Percentiles rank a stretch among this genome's conserved stretches.
phyloP scores from a whole-genome alignment of 2,113 vertebrate species.

The Cyanoderma ruficeps region DNA sequence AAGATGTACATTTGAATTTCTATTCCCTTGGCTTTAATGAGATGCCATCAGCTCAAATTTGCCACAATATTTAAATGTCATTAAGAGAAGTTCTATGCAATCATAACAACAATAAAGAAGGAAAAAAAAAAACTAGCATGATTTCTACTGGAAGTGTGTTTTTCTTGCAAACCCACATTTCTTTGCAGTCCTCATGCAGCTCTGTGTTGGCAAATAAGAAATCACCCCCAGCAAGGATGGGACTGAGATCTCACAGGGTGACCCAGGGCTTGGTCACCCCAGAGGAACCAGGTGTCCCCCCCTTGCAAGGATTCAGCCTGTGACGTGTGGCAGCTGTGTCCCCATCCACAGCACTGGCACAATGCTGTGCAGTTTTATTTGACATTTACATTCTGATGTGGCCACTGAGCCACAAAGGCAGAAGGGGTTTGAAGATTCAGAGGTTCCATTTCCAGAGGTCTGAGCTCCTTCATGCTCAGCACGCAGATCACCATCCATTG shows the following conservation, averaged over 20 bases:
- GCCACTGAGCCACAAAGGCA: background rate
- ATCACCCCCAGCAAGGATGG: rapidly evolving
- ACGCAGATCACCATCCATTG: background rate
- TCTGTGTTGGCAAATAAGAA: background rate
- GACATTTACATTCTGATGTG: too few relatives aligned
- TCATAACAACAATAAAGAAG: background rate
- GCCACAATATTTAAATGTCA: background rate
- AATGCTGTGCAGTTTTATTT: background rate
- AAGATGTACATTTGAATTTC: slow-evolving; percentile 4
- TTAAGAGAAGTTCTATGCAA: background rate
- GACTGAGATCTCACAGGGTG: background rate
- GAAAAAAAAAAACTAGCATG: background rate
- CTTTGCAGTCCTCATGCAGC: background rate
- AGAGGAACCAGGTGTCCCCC: rapidly evolving
- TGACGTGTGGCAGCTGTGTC: background rate
- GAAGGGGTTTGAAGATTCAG: background rate
- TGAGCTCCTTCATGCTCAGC: background rate
- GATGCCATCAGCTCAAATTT: background rate
- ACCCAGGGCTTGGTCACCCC: background rate
- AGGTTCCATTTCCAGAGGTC: background rate
- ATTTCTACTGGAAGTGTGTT: background rate
- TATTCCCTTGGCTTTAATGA: slow-evolving; percentile 6
- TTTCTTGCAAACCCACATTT: background rate
- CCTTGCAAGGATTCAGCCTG: background rate
- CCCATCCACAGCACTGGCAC: background rate